Evolutionary conservation across 2,113 vertebrate genomes (phyloP).

Genomic region (Osmerus eperlanus): DNA sequence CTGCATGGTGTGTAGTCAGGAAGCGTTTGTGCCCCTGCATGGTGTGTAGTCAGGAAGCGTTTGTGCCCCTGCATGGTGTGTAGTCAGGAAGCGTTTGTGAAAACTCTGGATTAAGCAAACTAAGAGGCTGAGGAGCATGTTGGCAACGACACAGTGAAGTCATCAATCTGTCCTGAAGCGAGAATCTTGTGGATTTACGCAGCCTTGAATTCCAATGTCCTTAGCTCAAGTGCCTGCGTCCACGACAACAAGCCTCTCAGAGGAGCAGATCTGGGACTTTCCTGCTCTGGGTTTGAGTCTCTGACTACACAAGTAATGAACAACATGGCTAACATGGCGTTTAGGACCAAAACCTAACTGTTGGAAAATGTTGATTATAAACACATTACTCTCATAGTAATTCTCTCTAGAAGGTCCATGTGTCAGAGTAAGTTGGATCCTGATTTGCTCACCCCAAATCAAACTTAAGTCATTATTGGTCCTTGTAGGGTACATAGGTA

Average conservation of each 20-base stretch:
- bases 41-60: too few relatives aligned
- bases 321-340: constrained; percentile 39
- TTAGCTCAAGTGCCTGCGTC: constrained; percentile 48
- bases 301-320: background rate
- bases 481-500: background rate
- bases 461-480: too few relatives aligned
- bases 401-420: constrained; percentile 34
- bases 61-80: too few relatives aligned
- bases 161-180: constrained; percentile 44
- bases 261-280: constrained; percentile 5
- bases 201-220: constrained; percentile 47
- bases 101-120: constrained; percentile 15
- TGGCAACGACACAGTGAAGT: constrained; percentile 39
- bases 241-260: constrained; percentile 43
- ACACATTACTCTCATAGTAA: constrained; percentile 36
- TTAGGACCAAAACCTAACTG: constrained; percentile 19
- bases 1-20: background rate
- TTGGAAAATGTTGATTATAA: constrained; percentile 27
- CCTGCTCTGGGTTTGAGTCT: constrained; percentile 38
- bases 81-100: constrained; percentile 20
- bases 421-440: background rate
- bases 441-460: background rate
- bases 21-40: background rate
- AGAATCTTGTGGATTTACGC: constrained; percentile 58
- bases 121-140: constrained; percentile 4